phyloP scores from a whole-genome alignment of 2,888 invertebrate species.

The Plagodis dolabraria region DNA sequence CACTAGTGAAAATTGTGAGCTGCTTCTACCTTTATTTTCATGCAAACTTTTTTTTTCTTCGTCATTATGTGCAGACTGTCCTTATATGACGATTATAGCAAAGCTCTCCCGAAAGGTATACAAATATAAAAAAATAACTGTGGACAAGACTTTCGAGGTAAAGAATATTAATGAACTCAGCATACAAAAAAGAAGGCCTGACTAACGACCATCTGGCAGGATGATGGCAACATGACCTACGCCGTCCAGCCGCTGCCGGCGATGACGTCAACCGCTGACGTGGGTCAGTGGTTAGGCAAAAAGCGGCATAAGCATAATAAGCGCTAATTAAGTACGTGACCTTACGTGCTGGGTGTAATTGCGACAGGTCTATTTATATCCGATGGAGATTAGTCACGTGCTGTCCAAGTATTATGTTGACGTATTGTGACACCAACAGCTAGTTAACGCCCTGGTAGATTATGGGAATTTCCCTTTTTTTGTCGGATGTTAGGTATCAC shows the following conservation, averaged over 20 bases:
- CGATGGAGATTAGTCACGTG: slow-evolving; percentile 46
- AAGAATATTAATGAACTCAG: neutral
- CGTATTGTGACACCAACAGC: slow-evolving; percentile 45
- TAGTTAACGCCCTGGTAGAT: slow-evolving; percentile 35
- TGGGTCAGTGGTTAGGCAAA: slow-evolving; percentile 16
- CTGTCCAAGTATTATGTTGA: slow-evolving; percentile 31
- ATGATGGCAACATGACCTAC: slow-evolving; percentile 4
- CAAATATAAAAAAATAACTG: too few species aligned
- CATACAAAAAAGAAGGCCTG: neutral
- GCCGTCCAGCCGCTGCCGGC: neutral
- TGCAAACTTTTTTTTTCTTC: too few species aligned
- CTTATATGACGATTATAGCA: too few species aligned
- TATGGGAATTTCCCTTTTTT: neutral
- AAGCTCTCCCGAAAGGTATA: too few species aligned
- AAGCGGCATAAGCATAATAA: slow-evolving; percentile 11
- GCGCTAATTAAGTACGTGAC: slow-evolving; percentile 28
- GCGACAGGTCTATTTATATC: slow-evolving; percentile 50
- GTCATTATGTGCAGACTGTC: too few species aligned
- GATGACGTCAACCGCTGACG: slow-evolving; percentile 9
- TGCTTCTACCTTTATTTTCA: too few species aligned
- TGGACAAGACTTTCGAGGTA: too few species aligned
- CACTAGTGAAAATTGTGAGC: too few species aligned
- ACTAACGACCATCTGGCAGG: slow-evolving; percentile 3
- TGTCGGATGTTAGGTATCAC: too few species aligned
- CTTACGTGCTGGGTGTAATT: slow-evolving; percentile 17